Base-by-base conservation (phyloP, 2,888 invertebrate species). In the Hyles lineata region DNA sequence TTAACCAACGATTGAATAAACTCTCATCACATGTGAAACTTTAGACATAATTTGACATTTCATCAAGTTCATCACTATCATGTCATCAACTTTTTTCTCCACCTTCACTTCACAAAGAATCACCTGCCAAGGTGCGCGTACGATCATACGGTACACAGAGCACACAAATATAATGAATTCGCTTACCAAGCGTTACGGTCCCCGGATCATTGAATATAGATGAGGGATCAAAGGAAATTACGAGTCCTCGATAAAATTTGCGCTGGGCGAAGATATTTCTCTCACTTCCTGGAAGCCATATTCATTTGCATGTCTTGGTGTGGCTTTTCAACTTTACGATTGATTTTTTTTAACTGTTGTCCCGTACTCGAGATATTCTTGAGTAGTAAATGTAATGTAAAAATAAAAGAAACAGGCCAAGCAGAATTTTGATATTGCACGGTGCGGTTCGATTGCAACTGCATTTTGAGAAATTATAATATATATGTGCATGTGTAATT, bases 151-250 rank as follows among this genome's bases (percentile, higher is more conserved):
- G 17, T 67, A 72, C 63, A 72, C 67, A 88, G 85, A 89, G 86
- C 89, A 86, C 87, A 87, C 83, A 86, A 84, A 89, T 89, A 90
- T 92, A 92, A 92, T 91, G 92, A 93, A 92, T 91, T 90, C 90
- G 90, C 92, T 91, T 92, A 89, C 90, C 85, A 85, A 90, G 91
- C 92, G 90, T 91, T 89, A 89, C 89, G 87, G 87, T 89, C 88
- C 86, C 88, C 87, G 89, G 90, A 91, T 92, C 93, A 93, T 92
- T 93, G 93, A 93, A 92, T 93, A 93, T 91, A 93, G 91, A 93
- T 92, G 92, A 92, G 91, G 92, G 93, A 92, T 93, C 93, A 93
- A 93, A 92, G 90, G 84, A 92, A 92, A 92, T 92, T 92, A 91
- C 91, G 90, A 89, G 85, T 89, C 83, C 85, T 86, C 89, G 89